Conservation (phyloP, 2,797 vertebrate species). For the Pseudochaenichthys georgianus region DNA sequence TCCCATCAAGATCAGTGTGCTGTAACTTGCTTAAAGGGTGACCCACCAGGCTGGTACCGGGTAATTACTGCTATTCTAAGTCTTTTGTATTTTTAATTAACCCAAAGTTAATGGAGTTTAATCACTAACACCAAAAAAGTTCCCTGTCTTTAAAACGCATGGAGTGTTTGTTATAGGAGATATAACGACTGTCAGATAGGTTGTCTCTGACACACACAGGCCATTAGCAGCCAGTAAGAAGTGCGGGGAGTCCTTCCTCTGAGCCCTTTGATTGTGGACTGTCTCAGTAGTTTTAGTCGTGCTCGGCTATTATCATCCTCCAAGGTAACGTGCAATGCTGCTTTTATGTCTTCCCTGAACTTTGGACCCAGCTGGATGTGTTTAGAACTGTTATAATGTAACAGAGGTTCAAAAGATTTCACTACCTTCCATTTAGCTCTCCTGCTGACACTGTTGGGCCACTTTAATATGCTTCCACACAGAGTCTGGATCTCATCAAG, state of each 20-base stretch:
- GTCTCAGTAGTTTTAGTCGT: slow-evolving; percentile 86
- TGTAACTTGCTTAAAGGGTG: slow-evolving; percentile 60
- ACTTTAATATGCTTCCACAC: slow-evolving; percentile 87
- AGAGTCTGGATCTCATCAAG: slow-evolving; percentile 88
- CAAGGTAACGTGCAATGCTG: slow-evolving; percentile 83
- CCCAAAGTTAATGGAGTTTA: slow-evolving; percentile 82
- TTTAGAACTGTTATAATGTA: slow-evolving; percentile 90
- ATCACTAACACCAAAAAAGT: slow-evolving; percentile 78
- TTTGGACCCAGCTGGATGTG: slow-evolving; percentile 90
- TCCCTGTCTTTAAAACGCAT: slow-evolving; percentile 71
- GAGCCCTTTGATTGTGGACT: slow-evolving; percentile 83
- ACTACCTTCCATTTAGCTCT: slow-evolving; percentile 89
- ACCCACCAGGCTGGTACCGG: slow-evolving; percentile 61
- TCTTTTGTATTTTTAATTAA: slow-evolving; percentile 84
- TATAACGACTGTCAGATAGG: slow-evolving; percentile 72
- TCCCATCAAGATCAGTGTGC: slow-evolving; percentile 67
- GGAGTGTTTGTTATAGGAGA: slow-evolving; percentile 70
- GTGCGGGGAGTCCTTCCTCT: slow-evolving; percentile 81
- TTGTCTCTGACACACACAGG: slow-evolving; percentile 79
- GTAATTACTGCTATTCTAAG: slow-evolving; percentile 79
- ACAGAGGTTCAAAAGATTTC: slow-evolving; percentile 90
- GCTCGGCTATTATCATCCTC: slow-evolving; percentile 86
- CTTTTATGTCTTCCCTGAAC: slow-evolving; percentile 88
- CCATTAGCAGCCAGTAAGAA: slow-evolving; percentile 86
- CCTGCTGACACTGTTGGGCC: slow-evolving; percentile 88